Evolutionary conservation across 1,140 invertebrate species (phyloP).

Genomic region (Calliopsis andreniformis): DNA sequence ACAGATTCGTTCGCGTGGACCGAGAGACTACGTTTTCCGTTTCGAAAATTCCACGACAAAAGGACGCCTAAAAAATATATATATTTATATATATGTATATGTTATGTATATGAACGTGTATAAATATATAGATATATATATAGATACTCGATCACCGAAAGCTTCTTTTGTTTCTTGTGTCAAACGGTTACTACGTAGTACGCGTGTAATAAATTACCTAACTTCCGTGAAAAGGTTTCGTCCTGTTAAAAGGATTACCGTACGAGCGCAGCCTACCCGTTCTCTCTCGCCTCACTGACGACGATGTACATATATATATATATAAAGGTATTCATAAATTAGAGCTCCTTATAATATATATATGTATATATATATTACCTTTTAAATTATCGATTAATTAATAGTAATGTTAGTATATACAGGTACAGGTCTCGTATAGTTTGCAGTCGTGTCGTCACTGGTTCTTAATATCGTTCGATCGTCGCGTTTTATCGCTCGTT

Average conservation of each 20-base stretch:
- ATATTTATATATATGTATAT: conserved; percentile 40
- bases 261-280: conserved; percentile 74
- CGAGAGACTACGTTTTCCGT: conserved; percentile 52
- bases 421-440: conserved; percentile 83
- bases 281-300: conserved; percentile 66
- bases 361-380: conserved; percentile 63
- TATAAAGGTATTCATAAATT: conserved; percentile 74
- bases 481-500: conserved; percentile 49
- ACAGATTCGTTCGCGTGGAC: conserved; percentile 36
- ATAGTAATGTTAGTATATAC: conserved; percentile 81
- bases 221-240: conserved; percentile 28
- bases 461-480: conserved; percentile 62
- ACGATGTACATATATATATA: conserved; percentile 60
- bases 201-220: conserved; percentile 53
- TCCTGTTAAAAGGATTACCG: conserved; percentile 21
- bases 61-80: conserved; percentile 72
- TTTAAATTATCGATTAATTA: conserved; percentile 80
- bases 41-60: conserved; percentile 68
- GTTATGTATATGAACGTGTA: conserved; percentile 42
- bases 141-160: conserved; percentile 65
- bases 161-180: conserved; percentile 12
- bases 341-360: conserved; percentile 68
- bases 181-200: conserved; percentile 15
- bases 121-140: conserved; percentile 61
- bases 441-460: conserved; percentile 82